phyloP scores from a whole-genome alignment of 2,113 vertebrate genomes.

The Amazona vittata region DNA sequence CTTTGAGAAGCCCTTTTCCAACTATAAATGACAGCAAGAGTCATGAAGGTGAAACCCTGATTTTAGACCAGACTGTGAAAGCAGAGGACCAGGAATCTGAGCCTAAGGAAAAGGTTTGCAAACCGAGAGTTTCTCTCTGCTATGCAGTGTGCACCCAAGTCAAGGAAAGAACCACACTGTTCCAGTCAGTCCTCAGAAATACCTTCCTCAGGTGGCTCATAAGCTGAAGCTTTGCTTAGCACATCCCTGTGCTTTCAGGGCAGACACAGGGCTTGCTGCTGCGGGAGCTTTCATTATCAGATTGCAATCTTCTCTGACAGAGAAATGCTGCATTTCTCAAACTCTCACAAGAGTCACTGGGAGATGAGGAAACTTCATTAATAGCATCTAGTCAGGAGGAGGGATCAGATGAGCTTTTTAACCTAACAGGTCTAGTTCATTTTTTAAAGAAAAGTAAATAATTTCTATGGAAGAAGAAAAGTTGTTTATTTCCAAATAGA shows the following conservation, averaged over 20 bases:
- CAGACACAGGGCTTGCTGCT: not conserved
- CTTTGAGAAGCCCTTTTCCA: slow-evolving; percentile 17
- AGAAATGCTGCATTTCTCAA: not conserved
- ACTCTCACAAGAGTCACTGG: not conserved
- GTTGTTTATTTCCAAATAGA: not conserved
- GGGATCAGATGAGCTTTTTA: not conserved
- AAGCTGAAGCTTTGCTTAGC: not conserved
- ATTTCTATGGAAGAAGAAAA: not conserved
- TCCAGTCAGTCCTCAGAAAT: not conserved
- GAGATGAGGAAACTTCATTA: not conserved
- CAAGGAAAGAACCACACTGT: not conserved
- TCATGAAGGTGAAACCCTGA: not conserved
- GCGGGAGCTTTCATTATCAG: not conserved
- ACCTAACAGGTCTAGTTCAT: not conserved
- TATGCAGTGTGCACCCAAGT: not conserved
- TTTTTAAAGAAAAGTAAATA: not conserved
- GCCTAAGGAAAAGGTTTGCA: not conserved
- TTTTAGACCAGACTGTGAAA: not conserved
- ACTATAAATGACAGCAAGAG: not conserved
- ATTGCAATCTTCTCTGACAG: not conserved
- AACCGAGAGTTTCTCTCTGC: not conserved
- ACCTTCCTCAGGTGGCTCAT: not conserved
- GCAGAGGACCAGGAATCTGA: not conserved
- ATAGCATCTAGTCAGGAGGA: not conserved
- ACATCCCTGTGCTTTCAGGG: not conserved